These are phyloP conservation scores for Menidia beryllina DNA, from an alignment of 2,113 vertebrate species.

Conservation along the genomic window DNA sequence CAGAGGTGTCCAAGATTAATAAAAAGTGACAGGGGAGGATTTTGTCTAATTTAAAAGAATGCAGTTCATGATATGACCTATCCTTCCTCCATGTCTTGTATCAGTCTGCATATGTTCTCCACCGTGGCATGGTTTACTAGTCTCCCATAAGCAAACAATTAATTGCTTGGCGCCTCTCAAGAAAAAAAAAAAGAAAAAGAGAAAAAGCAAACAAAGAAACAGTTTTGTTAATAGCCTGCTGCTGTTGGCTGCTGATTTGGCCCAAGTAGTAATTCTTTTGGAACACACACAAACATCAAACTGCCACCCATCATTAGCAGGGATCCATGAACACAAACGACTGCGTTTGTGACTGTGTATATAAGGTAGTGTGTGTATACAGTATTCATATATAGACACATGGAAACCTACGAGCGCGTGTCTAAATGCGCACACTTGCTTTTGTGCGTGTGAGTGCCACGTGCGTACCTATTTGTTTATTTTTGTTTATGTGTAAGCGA, in stretches of 20 bases:
- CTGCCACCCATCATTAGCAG: conserved; percentile 78
- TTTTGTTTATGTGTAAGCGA: conserved; percentile 27
- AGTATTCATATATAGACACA: background rate
- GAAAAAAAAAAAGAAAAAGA: conserved; percentile 27
- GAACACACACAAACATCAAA: conserved; percentile 78
- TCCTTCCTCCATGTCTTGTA: conserved; percentile 43
- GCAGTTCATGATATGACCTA: conserved; percentile 46
- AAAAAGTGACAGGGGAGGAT: too few relatives aligned
- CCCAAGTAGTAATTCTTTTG: conserved; percentile 75
- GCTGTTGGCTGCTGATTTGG: conserved; percentile 79
- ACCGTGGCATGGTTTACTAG: conserved; percentile 63
- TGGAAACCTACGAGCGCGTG: background rate
- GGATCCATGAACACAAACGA: conserved; percentile 33
- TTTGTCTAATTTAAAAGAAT: background rate
- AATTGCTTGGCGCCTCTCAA: conserved; percentile 80
- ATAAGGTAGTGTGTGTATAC: background rate
- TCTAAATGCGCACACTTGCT: background rate
- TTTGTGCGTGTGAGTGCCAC: conserved; percentile 22
- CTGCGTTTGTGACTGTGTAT: background rate
- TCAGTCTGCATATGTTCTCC: conserved; percentile 59
- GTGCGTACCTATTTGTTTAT: conserved; percentile 23
- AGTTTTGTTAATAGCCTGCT: conserved; percentile 79
- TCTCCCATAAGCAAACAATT: conserved; percentile 76
- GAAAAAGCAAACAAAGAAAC: conserved; percentile 78
- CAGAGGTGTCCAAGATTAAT: too few relatives aligned